A percentile compares a stretch with the other conserved stretches of the same genome.
These are phyloP conservation scores for Pteropus alecto DNA, from an alignment of 2,113 vertebrate genomes.

Conservation along the genomic window DNA sequence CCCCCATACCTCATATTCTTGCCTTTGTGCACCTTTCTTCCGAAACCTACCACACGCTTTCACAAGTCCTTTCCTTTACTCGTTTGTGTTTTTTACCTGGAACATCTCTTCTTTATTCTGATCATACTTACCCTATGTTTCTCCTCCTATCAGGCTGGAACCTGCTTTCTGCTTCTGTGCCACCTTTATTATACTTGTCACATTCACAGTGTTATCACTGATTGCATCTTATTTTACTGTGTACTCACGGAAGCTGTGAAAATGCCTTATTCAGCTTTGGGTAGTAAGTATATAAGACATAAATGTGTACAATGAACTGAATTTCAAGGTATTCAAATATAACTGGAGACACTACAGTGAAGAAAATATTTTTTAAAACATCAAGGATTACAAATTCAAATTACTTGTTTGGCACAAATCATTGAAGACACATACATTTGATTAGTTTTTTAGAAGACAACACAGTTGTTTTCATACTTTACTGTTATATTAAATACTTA, in stretches of 20 bases:
- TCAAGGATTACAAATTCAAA: slow-evolving; percentile 3
- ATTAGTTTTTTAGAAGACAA: neutral
- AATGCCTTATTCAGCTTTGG: neutral
- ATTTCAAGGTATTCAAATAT: slow-evolving; percentile 24
- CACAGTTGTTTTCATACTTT: neutral
- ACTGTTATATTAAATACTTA: neutral
- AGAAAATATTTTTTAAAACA: slow-evolving; percentile 10
- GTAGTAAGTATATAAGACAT: neutral
- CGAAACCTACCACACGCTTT: neutral
- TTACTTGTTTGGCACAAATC: slow-evolving; percentile 11
- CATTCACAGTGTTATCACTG: neutral
- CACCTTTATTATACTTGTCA: neutral
- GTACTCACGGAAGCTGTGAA: neutral
- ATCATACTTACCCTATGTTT: neutral
- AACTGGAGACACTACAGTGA: neutral
- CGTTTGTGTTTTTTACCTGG: neutral
- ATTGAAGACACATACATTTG: neutral
- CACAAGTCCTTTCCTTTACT: neutral
- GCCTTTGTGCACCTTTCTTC: neutral
- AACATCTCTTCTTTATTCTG: neutral
- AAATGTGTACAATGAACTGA: neutral
- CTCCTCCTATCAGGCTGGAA: neutral
- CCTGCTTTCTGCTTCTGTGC: neutral
- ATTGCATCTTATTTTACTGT: neutral
- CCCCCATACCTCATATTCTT: neutral